Evolutionary conservation across 2,888 invertebrate genomes (phyloP), one percentile per base, ranked within the genome.

Genomic region (Lepidonotus clava): DNA sequence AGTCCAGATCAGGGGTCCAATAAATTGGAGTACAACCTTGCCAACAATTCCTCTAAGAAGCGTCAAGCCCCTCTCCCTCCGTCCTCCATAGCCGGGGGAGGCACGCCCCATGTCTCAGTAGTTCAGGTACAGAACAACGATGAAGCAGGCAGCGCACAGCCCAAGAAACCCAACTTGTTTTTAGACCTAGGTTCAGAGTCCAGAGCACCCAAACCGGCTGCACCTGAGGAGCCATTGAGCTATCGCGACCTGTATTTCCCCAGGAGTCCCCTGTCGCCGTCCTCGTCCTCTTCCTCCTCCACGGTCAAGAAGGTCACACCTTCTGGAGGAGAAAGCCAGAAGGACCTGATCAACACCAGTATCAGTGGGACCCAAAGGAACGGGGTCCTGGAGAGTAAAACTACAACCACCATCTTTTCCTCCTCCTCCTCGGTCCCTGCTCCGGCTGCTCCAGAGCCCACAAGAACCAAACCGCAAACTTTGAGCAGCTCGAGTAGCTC

Each of bases 31-130:
- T 41, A 80, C 34, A 46, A 46, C 41, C 80, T 80, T 80, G 80
- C 41, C 80, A 80, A 84, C 83, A 46, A 2, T 24, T 40, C 71
- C 71, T n/a, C n/a, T n/a, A 85, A 85, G 36, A 85, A 85, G 66
- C 85, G 85, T 51, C 85, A 41, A n/a, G 85, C 85, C 71, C 85
- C 85, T 46, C 28, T 41, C 41, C 85, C 85, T 32, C 85, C 85
- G 32, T 41, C 80, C 46, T 41, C 80, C 18, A 24, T 46, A n/a
- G 18, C 36, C 18, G 80, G 80, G 51, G 80, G 32, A 41, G 18
- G 1, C 6, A 14, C 11, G 32, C 38, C 76, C 76, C 41, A 51
- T 32, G 41, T 80, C 28, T 80, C 80, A 18, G 80, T 46, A 11
- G 80, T 80, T 32, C 41, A 51, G 28, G 80, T 80, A 5, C 41